Evolutionary conservation across 2,113 vertebrate genomes (phyloP).

Genomic region (Macrotis lagotis): DNA sequence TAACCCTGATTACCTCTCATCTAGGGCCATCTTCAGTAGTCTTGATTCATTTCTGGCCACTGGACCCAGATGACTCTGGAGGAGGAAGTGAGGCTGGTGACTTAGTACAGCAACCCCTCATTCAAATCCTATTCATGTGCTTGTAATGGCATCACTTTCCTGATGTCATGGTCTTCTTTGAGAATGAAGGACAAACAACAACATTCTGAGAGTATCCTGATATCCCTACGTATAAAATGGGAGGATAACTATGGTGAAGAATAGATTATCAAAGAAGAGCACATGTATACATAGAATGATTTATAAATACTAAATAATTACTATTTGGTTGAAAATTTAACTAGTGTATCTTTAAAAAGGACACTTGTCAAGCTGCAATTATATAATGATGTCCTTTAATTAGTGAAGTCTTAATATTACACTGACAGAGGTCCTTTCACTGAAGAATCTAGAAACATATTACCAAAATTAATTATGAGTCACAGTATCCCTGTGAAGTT

Average conservation of each 20-base stretch:
- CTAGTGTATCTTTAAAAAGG: neutral
- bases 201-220: neutral
- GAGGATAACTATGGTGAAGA: neutral
- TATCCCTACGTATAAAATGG: neutral
- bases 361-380: neutral
- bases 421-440: neutral
- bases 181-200: too few relatives aligned
- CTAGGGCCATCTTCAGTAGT: too few relatives aligned
- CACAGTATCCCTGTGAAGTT: fast-evolving
- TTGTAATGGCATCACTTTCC: too few relatives aligned
- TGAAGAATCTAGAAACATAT: fast-evolving
- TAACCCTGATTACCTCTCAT: too few relatives aligned
- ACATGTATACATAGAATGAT: neutral
- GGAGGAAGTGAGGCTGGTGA: too few relatives aligned
- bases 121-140: too few relatives aligned
- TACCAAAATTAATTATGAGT: neutral
- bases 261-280: neutral
- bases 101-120: too few relatives aligned
- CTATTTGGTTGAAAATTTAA: neutral
- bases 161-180: too few relatives aligned
- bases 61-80: too few relatives aligned
- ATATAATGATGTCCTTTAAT: neutral
- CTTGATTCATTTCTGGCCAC: too few relatives aligned
- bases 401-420: neutral
- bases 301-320: constrained; percentile 34